Base-by-base conservation (phyloP, 2,113 vertebrate genomes). In the Diphyllodes magnificus region DNA sequence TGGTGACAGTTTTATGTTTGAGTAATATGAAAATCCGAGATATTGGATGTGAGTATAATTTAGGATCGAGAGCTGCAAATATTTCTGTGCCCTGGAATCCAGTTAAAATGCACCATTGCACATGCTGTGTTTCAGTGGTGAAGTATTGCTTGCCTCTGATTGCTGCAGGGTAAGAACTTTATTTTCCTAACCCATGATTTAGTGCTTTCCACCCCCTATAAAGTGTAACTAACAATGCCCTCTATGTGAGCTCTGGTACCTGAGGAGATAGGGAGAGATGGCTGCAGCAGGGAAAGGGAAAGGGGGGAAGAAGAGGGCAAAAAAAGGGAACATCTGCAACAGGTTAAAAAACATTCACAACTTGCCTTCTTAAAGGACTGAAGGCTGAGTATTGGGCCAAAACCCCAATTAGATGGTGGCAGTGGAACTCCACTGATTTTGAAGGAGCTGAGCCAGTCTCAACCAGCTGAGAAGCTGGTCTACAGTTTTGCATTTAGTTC, bases 1-100 rank as follows among this genome's bases (percentile, higher is more conserved):
- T 60, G 66, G 78, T 83, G 97, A 96, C 95, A 96, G 95, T 88
- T 97, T 96, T 94, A 96, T 91, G 78, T 76, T 95, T 84, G 87
- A 95, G 90, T 97, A 92, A 96, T 94, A 93, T 68, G 94, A 95
- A 97, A 96, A 97, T 89, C 92, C 3, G 0, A 94, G 88, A 79
- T 92, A 89, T 23, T 91, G 81, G 83, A 92, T 90, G 72, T 69
- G 82, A 88, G n/a, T 37, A 84, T 95, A 96, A 95, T 92, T 91
- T 88, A 94, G 70, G 42, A 88, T 85, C 0, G 13, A 96, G 93
- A 86, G 69, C 47, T 82, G 60, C 86, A 96, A 93, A 89, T 90
- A 95, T 90, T 95, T 95, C 65, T 94, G 78, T 77, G 77, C 73
- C 59, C 90, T 79, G 72, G 82, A 96, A 96, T 93, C 35, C 92